phyloP scores from a whole-genome alignment of 2,113 vertebrate species.

The Pseudopodoces humilis region DNA sequence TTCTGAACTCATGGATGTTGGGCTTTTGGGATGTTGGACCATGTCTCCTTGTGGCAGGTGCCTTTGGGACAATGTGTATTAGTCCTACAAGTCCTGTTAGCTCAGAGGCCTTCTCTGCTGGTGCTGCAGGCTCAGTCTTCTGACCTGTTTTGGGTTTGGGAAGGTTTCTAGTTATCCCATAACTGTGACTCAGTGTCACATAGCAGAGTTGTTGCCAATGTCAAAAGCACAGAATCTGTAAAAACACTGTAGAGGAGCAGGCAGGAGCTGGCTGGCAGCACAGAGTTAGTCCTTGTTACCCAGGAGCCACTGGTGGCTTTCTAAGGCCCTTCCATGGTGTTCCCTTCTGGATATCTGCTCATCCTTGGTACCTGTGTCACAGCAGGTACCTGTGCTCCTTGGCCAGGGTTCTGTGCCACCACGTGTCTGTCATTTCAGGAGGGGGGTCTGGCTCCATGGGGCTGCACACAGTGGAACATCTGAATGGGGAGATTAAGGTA shows the following conservation, averaged over 20 bases:
- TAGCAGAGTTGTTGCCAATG: not conserved
- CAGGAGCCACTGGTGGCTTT: not conserved
- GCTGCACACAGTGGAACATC: not conserved
- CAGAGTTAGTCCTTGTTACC: not conserved
- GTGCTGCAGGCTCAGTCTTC: not conserved
- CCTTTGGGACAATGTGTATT: not conserved
- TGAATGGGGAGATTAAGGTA: not conserved
- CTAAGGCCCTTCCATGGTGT: not conserved
- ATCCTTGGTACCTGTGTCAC: not conserved
- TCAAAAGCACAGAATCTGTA: not conserved
- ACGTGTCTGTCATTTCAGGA: fast-evolving
- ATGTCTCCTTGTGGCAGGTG: not conserved
- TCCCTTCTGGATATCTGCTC: not conserved
- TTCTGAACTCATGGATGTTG: not conserved
- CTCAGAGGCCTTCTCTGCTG: not conserved
- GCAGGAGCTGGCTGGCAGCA: not conserved
- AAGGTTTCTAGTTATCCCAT: not conserved
- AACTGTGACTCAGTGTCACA: not conserved
- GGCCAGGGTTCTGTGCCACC: not conserved
- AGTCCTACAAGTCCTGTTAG: not conserved
- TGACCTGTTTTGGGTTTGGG: not conserved
- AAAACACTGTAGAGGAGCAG: not conserved
- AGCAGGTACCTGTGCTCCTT: not conserved
- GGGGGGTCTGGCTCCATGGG: not conserved
- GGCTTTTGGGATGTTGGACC: not conserved